Evolutionary conservation across 1,140 invertebrate genomes (phyloP), one percentile per base, ranked within the genome.

Genomic region (Drosophila chauvacae): DNA sequence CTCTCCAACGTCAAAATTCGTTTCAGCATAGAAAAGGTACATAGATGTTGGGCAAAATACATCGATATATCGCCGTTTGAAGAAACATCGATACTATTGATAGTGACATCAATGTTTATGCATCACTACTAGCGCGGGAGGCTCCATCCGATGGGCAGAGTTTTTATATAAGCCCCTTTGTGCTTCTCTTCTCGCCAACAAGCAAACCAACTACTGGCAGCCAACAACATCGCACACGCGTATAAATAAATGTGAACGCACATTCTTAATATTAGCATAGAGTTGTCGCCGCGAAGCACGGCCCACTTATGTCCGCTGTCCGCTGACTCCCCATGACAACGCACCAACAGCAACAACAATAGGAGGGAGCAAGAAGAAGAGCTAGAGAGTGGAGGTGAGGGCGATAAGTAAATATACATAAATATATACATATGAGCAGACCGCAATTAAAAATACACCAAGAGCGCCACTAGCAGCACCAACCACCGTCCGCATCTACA

Each of bases 301-400:
- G 39, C 20, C 44, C 60, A 56, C 41, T 64, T 51, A 42, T 59
- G 42, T 53, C 28, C 39, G 20, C 26, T 57, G 53, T 48, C 58
- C 73, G 66, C 61, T 68, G 76, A 87, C 72, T 84, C 72, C 83
- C 83, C 84, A 83, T 87, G 84, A 88, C 83, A 87, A 86, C 80
- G 59, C 55, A 53, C 47, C 23, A 53, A 7, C 28, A 69, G 59
- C 62, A 64, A 64, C 35, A 75, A 68, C 53, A 66, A 59, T 51
- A 63, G 35, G 30, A 42, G 39, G 72, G 47, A 39, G 51, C 63
- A 71, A 47, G 42, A 75, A 62, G 28, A 74, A 53, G 18, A 33
- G 61, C 44, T 51, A 51, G 53, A 35, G 60, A 37, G 51, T 55
- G 51, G 61, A 57, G 61, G 69, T 62, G 63, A 73, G 71, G 77